Base-by-base conservation (phyloP, 2,113 vertebrate genomes). In the Origma solitaria region DNA sequence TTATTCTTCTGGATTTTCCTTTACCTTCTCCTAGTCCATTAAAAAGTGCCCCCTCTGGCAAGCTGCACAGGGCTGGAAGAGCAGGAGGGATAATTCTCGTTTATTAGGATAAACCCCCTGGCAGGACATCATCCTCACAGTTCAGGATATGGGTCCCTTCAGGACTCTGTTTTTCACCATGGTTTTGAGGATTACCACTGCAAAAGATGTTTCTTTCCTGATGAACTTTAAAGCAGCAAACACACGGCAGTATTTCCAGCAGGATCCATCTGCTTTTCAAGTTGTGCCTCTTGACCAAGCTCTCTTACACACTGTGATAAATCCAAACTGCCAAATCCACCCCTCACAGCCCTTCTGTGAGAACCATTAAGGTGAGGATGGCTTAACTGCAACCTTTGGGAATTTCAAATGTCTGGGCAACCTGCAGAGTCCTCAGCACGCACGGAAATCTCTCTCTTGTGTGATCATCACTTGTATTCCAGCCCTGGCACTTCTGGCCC, bases 11-110 rank as follows among this genome's bases (percentile, higher is more conserved):
- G 82, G 82, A 83, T 96, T 96, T 72, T 78, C 72, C 80, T 90
- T 90, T 93, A 90, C 83, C 80, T 94, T 96, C 88, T 88, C 77
- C 83, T 71, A 88, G 86, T 91, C 93, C 88, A 95, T 94, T 93
- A 96, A 97, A 94, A 96, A 96, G 90, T 86, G 60, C 51, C 76
- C 95, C 90, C 95, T 96, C 90, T 75, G 94, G 90, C 93, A 96
- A 86, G 69, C 93, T 50, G 80, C 80, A 88, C 0, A 89, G 90
- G 70, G 90, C 73, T 81, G 58, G 51, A 22, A 64, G 66, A 92
- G 93, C 82, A 90, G 69, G 69, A 94, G 70, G 76, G 82, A 92
- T 90, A 94, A 86, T 28, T 13, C 64, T 71, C 73, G 45, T 95
- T 93, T 96, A 78, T 86, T 68, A 90, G 88, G 86, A 71, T 33